These are phyloP conservation scores for Psittacula echo DNA, from an alignment of 2,797 vertebrate species.

Conservation along the genomic window DNA sequence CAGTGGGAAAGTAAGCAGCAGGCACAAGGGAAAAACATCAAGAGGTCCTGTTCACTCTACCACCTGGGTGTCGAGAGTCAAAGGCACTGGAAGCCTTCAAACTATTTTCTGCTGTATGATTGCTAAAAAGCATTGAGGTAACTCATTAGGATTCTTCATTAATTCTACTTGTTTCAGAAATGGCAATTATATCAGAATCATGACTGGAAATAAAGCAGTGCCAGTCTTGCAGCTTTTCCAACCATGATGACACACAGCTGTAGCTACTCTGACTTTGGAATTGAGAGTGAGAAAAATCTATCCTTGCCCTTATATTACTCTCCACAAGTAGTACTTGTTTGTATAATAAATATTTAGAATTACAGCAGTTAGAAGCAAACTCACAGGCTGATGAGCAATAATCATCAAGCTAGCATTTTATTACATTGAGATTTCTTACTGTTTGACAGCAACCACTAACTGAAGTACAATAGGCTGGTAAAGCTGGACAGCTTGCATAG, in stretches of 20 bases:
- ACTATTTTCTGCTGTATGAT: neutral
- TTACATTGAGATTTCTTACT: constrained; percentile 30
- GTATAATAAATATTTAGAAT: neutral
- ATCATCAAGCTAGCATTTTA: constrained; percentile 22
- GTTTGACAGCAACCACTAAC: neutral
- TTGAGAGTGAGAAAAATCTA: neutral
- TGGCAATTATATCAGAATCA: neutral
- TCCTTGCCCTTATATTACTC: neutral
- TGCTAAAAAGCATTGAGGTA: neutral
- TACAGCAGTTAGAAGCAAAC: neutral
- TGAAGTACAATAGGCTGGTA: neutral
- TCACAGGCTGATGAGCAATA: neutral
- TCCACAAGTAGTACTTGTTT: neutral
- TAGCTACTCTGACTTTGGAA: neutral
- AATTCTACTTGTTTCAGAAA: neutral
- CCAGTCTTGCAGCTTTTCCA: neutral
- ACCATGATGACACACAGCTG: neutral
- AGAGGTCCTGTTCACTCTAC: neutral
- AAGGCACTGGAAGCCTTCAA: neutral
- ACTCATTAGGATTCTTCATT: neutral
- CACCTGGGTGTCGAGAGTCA: neutral
- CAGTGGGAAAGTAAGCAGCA: neutral
- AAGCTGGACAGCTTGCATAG: constrained; percentile 46
- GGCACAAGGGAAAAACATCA: neutral
- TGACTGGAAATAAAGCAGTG: neutral